Percentiles rank a stretch among this genome's conserved stretches.
phyloP scores from a whole-genome alignment of 2,888 invertebrate species.

The Labia minor region DNA sequence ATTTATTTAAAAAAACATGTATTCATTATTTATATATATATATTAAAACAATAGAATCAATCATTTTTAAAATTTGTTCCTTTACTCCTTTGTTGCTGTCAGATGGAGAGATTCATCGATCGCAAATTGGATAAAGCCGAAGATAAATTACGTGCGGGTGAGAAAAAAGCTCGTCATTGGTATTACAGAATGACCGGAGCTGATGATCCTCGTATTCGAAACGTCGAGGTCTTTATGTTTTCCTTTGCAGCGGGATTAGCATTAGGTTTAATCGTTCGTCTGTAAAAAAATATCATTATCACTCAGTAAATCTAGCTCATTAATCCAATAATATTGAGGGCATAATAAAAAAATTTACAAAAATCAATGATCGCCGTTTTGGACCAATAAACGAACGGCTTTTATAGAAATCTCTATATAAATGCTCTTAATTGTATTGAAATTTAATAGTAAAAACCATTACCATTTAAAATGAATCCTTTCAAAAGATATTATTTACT shows the following conservation, averaged over 20 bases:
- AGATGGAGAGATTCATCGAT: slow-evolving; percentile 74
- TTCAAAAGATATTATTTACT: no score
- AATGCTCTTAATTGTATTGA: no score
- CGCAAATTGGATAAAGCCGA: slow-evolving; percentile 72
- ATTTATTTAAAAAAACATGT: slow-evolving; percentile 18
- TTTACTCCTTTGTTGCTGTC: slow-evolving; percentile 24
- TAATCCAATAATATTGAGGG: no score
- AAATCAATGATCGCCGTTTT: no score
- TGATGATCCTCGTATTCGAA: slow-evolving; percentile 52
- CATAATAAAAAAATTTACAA: no score
- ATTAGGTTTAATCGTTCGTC: slow-evolving; percentile 41
- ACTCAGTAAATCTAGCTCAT: background rate
- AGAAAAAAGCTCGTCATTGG: slow-evolving; percentile 64
- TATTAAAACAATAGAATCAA: slow-evolving; percentile 20
- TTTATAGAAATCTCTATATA: no score
- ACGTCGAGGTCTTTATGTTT: slow-evolving; percentile 66
- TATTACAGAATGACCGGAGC: slow-evolving; percentile 53
- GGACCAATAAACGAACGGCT: no score
- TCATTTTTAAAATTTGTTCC: slow-evolving; percentile 22
- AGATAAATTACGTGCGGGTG: slow-evolving; percentile 56
- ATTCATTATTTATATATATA: background rate
- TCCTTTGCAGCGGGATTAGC: slow-evolving; percentile 74
- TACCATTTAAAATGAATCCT: no score
- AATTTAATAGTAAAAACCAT: no score
- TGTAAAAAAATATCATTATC: slow-evolving; percentile 13